phyloP scores from a whole-genome alignment of 2,888 invertebrate genomes.

The Drosophila austrosaltans region DNA sequence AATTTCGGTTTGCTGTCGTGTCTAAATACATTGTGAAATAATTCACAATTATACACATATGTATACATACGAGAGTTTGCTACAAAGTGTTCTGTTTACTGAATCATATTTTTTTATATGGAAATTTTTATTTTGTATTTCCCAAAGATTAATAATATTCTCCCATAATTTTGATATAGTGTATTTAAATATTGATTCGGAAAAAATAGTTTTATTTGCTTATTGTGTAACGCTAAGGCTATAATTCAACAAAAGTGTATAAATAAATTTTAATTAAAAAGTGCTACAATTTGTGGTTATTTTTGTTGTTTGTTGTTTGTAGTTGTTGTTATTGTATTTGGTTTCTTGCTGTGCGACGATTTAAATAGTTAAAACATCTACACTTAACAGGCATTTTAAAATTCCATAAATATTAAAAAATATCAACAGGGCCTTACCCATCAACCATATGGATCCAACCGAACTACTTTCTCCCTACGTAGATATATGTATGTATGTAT shows the following conservation, averaged over 20 bases:
- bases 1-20: too few relatives aligned
- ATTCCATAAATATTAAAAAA: conserved; percentile 77
- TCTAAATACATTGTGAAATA: too few relatives aligned
- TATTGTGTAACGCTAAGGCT: background rate
- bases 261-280: conserved; percentile 13
- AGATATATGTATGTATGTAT: background rate
- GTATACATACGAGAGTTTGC: too few relatives aligned
- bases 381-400: conserved; percentile 68
- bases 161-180: background rate
- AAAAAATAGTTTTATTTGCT: conserved; percentile 2
- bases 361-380: conserved; percentile 62
- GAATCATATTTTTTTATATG: too few relatives aligned
- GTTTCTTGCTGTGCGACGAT: conserved; percentile 17
- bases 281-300: background rate
- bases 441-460: conserved; percentile 16
- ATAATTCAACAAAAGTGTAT: conserved; percentile 3
- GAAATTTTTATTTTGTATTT: too few relatives aligned
- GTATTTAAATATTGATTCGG: background rate
- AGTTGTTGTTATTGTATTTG: background rate
- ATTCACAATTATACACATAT: too few relatives aligned
- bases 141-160: too few relatives aligned
- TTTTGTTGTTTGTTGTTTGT: background rate
- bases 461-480: conserved; percentile 1
- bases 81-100: too few relatives aligned
- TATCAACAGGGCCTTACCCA: conserved; percentile 64